Evolutionary conservation across 2,113 vertebrate species (phyloP).

Genomic region (Toxotes chatareus): DNA sequence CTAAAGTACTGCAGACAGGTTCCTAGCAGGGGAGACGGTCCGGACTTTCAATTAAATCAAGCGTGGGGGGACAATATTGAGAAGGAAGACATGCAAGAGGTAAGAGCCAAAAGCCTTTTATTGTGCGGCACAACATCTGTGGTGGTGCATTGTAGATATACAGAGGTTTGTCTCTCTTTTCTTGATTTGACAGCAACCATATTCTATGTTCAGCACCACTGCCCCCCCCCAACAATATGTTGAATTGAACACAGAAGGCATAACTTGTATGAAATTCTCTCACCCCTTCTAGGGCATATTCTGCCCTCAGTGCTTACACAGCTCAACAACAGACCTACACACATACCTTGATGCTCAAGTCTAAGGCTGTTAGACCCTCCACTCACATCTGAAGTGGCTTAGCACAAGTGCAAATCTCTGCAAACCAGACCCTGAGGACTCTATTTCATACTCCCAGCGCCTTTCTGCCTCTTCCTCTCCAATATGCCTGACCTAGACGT

Average conservation of each 20-base stretch:
- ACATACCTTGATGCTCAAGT: slow-evolving; percentile 80
- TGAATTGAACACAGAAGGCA: slow-evolving; percentile 64
- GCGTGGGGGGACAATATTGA: slow-evolving; percentile 25
- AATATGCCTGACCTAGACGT: slow-evolving; percentile 82
- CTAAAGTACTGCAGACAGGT: slow-evolving; percentile 57
- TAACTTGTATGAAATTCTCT: slow-evolving; percentile 73
- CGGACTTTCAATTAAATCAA: slow-evolving; percentile 69
- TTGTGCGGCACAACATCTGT: slow-evolving; percentile 28
- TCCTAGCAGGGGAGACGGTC: slow-evolving; percentile 32
- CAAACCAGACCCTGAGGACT: slow-evolving; percentile 83
- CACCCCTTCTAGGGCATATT: slow-evolving; percentile 68
- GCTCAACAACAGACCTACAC: slow-evolving; percentile 81
- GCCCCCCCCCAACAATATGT: slow-evolving; percentile 64
- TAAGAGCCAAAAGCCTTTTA: slow-evolving; percentile 19
- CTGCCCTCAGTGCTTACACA: slow-evolving; percentile 78
- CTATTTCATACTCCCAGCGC: slow-evolving; percentile 78
- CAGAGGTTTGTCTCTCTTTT: slow-evolving; percentile 29
- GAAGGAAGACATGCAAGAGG: slow-evolving; percentile 22
- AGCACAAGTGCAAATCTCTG: slow-evolving; percentile 82
- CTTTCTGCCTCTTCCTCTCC: slow-evolving; percentile 74
- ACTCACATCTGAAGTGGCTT: slow-evolving; percentile 83
- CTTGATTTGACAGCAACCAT: slow-evolving; percentile 36
- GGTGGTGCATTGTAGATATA: slow-evolving; percentile 10
- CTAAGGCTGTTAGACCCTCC: slow-evolving; percentile 82
- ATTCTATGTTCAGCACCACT: slow-evolving; percentile 25